Evolutionary conservation across 2,113 vertebrate genomes (phyloP).

Genomic region (Oplegnathus fasciatus): DNA sequence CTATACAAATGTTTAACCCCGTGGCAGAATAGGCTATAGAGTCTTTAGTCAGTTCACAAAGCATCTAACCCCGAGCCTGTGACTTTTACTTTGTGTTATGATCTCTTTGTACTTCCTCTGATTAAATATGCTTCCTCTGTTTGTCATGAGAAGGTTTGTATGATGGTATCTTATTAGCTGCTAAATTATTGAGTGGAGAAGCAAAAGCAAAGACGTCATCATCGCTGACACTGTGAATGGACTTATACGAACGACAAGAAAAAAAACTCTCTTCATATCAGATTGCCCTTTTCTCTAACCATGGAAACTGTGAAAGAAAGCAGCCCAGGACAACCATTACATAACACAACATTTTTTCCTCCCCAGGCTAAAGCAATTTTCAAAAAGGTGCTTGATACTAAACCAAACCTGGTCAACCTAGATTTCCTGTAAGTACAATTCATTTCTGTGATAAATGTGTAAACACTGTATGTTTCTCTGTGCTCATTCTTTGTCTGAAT

Average conservation of each 20-base stretch:
- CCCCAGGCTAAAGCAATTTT: constrained; percentile 83
- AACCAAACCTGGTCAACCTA: constrained; percentile 46
- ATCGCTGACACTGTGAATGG: constrained; percentile 53
- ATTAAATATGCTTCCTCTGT: constrained; percentile 55
- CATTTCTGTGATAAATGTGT: background rate
- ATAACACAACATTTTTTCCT: background rate
- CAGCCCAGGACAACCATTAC: background rate
- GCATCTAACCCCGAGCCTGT: background rate
- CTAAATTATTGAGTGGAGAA: constrained; percentile 73
- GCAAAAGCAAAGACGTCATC: constrained; percentile 39
- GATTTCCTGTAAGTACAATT: constrained; percentile 77
- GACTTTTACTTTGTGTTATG: constrained; percentile 14
- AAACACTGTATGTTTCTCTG: background rate
- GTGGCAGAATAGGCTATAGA: background rate
- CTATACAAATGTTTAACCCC: background rate
- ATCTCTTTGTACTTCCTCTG: constrained; percentile 33
- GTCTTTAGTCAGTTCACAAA: background rate
- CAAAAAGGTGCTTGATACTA: constrained; percentile 41
- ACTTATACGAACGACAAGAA: constrained; percentile 15
- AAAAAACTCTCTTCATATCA: constrained; percentile 18
- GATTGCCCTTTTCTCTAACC: constrained; percentile 26
- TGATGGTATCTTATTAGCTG: constrained; percentile 56
- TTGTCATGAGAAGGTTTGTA: constrained; percentile 39
- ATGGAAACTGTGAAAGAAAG: constrained; percentile 8
- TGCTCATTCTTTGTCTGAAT: background rate